A percentile compares a stretch with the other conserved stretches of the same genome.
These are phyloP conservation scores for Chaenocephalus aceratus DNA, from an alignment of 2,113 vertebrate genomes.

Conservation along the genomic window DNA sequence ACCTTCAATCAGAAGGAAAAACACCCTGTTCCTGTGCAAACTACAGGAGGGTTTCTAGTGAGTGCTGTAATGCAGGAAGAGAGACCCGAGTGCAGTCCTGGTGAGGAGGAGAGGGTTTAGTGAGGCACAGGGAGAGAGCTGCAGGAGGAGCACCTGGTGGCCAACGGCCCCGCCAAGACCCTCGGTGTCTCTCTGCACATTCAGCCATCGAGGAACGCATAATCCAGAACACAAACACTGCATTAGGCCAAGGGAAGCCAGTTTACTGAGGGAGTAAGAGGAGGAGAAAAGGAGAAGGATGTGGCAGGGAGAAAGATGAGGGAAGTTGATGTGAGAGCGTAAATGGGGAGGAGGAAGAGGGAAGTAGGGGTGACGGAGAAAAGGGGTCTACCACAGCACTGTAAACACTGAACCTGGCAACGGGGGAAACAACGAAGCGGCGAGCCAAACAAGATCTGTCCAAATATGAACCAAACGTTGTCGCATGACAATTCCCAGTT, in stretches of 20 bases:
- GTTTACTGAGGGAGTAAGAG: constrained; percentile 38
- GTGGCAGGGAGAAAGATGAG: constrained; percentile 20
- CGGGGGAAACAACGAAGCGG: constrained; percentile 44
- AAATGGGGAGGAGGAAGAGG: constrained; percentile 28
- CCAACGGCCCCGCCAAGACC: constrained; percentile 49
- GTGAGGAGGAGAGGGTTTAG: constrained; percentile 28
- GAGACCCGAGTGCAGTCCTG: constrained; percentile 27
- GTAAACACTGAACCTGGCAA: constrained; percentile 60
- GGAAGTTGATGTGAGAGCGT: constrained; percentile 7
- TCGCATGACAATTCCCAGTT: constrained; percentile 78
- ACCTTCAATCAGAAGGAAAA: constrained; percentile 51
- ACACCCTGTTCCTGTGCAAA: constrained; percentile 40
- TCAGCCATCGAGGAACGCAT: constrained; percentile 76
- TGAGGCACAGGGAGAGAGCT: constrained; percentile 40
- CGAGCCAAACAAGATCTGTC: constrained; percentile 65
- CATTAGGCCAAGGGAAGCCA: constrained; percentile 58
- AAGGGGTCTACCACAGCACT: constrained; percentile 40
- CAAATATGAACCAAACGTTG: constrained; percentile 57
- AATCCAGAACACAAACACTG: constrained; percentile 77
- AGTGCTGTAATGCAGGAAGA: constrained; percentile 18
- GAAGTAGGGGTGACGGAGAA: constrained; percentile 28
- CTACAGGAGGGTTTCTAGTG: constrained; percentile 39
- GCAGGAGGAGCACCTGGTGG: constrained; percentile 71
- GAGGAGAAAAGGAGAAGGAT: constrained; percentile 3
- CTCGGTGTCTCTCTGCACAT: constrained; percentile 39